Evolutionary conservation across 1,140 invertebrate species (phyloP).

Genomic region (Drosophila bifasciata): DNA sequence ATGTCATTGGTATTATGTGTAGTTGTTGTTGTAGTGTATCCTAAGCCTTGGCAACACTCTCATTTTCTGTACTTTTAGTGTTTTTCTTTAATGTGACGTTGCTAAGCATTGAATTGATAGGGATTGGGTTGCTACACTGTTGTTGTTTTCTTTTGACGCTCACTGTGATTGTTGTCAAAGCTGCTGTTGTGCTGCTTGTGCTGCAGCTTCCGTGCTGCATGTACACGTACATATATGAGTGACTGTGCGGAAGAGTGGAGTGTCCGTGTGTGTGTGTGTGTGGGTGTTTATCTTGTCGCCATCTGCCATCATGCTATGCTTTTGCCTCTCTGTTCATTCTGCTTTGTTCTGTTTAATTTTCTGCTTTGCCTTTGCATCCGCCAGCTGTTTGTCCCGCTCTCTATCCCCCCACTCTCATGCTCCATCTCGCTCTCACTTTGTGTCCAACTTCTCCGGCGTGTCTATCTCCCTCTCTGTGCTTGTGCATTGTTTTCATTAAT

Average conservation of each 20-base stretch:
- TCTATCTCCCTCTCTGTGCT: neutral
- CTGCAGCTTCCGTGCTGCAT: conserved; percentile 4
- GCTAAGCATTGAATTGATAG: conserved; percentile 69
- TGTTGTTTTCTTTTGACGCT: conserved; percentile 66
- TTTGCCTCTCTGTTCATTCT: conserved; percentile 37
- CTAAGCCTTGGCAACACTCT: conserved; percentile 6
- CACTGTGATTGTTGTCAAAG: conserved; percentile 60
- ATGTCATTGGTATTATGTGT: no score
- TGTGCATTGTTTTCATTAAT: conserved; percentile 71
- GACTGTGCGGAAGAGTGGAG: neutral
- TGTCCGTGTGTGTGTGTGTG: conserved; percentile 22
- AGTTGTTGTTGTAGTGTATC: no score
- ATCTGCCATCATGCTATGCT: conserved; percentile 39
- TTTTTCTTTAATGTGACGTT: conserved; percentile 62
- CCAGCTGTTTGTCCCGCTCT: conserved; percentile 60
- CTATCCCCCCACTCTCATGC: neutral
- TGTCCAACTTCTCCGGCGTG: neutral
- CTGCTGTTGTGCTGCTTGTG: conserved; percentile 36
- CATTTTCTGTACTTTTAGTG: conserved; percentile 27
- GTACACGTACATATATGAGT: conserved; percentile 12
- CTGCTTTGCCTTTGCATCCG: conserved; percentile 69
- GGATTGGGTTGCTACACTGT: conserved; percentile 38
- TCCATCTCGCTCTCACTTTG: neutral
- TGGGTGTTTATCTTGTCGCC: conserved; percentile 64
- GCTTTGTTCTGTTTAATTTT: conserved; percentile 78